phyloP scores from a whole-genome alignment of 2,888 invertebrate species.

The Luperina nickerlii region DNA sequence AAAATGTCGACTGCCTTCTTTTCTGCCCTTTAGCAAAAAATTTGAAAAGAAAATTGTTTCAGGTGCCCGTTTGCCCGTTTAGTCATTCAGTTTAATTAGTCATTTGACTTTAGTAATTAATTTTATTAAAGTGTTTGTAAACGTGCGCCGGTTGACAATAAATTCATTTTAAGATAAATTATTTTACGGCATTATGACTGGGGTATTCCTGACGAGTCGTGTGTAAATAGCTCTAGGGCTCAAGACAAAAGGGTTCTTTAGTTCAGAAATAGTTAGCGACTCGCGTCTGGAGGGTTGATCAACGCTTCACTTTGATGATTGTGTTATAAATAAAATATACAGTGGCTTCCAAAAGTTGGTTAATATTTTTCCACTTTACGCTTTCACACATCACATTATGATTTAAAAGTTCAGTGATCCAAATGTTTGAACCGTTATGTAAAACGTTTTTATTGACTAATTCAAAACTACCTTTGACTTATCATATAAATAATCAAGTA shows the following conservation, averaged over 20 bases:
- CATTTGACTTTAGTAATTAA: slow-evolving; percentile 46
- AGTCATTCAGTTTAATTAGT: slow-evolving; percentile 43
- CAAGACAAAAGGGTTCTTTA: slow-evolving; percentile 9
- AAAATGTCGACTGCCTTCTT: slow-evolving; percentile 13
- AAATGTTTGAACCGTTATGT: background rate
- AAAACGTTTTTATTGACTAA: background rate
- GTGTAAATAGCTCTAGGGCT: slow-evolving; percentile 11
- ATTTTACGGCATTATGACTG: slow-evolving; percentile 18
- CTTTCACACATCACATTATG: background rate
- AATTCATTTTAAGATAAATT: slow-evolving; percentile 44
- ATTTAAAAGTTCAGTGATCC: background rate
- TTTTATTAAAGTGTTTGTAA: slow-evolving; percentile 41
- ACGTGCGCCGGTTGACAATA: slow-evolving; percentile 32
- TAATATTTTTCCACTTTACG: too few species aligned
- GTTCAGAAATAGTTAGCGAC: slow-evolving; percentile 2
- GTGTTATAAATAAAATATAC: background rate
- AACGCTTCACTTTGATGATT: background rate
- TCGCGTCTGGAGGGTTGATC: background rate
- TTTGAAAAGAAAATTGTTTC: slow-evolving; percentile 17
- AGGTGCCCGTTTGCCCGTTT: slow-evolving; percentile 14
- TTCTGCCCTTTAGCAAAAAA: background rate
- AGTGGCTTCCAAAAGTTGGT: background rate
- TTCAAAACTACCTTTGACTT: background rate
- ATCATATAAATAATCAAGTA: background rate
- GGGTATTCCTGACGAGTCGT: slow-evolving; percentile 20